Base-by-base conservation (phyloP, 2,113 vertebrate genomes). In the Corydoras sp. region DNA sequence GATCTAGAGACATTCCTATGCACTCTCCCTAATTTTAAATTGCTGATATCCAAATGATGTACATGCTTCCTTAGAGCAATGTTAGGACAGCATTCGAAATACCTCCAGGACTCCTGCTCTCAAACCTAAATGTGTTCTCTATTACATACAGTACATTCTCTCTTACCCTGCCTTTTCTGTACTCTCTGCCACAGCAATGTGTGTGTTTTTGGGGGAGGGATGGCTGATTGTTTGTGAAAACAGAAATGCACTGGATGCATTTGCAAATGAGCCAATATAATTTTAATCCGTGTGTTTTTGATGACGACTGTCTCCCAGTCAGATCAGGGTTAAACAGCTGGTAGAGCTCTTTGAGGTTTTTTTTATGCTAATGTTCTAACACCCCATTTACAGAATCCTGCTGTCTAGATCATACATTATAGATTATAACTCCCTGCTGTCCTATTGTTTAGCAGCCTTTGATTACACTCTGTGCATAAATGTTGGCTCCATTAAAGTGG, bases 311-410 rank as follows among this genome's bases (percentile, higher is more conserved):
- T 56, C 67, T 73, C 32, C 51, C 65, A 65, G 50, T 69, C 9
- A 9, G 48, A 66, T 75, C 69, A 77, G 66, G 78, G 78, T 77
- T 80, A 75, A 77, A 75, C 69, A 35, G 56, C 31, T 29, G 32
- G 49, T 50, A 31, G 55, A 56, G 62, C 63, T 69, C 65, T 72
- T 72, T 9, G 43, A 64, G 62, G 62, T 58, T 58, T 70, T 71
- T 71, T 30, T 74, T 74, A 74, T 78, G 69, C 15, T 69, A 56
- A 78, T 78, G 58, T 65, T 43, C 58, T 62, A 29, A 56, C 30
- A 68, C 10, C 65, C 72, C 7, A 62, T 68, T 74, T 56, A 49
- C 65, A 62, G 30, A 68, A 14, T 3, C 31, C 50, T 68, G 31
- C 65, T 56, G 65, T 54, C 24, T 67, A 15, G 58, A 54, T 61